These are phyloP conservation scores for Caranx ignobilis DNA, from an alignment of 2,113 vertebrate species.

Conservation along the genomic window DNA sequence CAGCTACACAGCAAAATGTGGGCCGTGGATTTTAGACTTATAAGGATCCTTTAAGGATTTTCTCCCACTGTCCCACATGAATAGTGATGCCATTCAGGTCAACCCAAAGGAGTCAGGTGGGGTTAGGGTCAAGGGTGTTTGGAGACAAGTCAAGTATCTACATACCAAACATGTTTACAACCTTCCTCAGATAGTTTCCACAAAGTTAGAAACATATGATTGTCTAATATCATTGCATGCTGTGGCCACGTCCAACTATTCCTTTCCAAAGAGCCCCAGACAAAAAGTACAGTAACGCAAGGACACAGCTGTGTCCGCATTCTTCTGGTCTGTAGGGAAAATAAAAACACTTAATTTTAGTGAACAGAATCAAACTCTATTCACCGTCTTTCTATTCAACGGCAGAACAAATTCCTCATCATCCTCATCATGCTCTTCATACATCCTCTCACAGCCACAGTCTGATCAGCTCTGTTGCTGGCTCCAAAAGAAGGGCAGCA, in stretches of 20 bases:
- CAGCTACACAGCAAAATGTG: conserved; percentile 4
- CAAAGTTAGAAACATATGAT: neutral
- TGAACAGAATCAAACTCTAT: neutral
- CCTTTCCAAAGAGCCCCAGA: neutral
- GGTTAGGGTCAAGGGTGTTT: conserved; percentile 1
- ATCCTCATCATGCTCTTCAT: conserved; percentile 15
- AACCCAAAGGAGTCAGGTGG: neutral
- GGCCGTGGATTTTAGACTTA: conserved; percentile 7
- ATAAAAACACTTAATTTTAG: neutral
- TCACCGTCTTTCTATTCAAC: conserved; percentile 16
- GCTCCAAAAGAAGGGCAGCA: conserved; percentile 31
- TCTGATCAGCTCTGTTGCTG: conserved; percentile 36
- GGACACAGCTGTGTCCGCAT: neutral
- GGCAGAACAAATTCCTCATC: conserved; percentile 16
- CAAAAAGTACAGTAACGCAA: neutral
- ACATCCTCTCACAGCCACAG: conserved; percentile 4
- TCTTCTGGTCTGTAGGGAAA: neutral
- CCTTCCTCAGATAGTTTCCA: neutral
- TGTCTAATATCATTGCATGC: neutral
- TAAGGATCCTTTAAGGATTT: neutral
- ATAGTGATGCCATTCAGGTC: conserved; percentile 12
- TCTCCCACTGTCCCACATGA: neutral
- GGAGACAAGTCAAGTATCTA: conserved; percentile 15
- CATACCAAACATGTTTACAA: neutral
- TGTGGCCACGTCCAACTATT: neutral